Evolutionary conservation across 1,140 invertebrate species (phyloP), one percentile per base, ranked within the genome.

Genomic region (Riptortus pedestris): DNA sequence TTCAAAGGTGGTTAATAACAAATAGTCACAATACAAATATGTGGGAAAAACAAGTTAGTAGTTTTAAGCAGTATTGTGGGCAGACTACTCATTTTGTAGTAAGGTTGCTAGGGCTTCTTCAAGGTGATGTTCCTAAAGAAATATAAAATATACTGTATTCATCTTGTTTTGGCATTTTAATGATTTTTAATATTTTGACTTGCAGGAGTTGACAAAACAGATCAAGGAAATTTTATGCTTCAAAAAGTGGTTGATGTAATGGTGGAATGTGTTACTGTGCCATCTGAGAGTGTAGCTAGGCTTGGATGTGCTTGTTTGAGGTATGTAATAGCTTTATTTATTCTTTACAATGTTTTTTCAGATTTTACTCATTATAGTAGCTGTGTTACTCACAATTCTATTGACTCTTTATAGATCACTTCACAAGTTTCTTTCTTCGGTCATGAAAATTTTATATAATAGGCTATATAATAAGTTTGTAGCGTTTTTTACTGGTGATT

Each of bases 21-120:
- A 62, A 68, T 20, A 63, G 38, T 31, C 57, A 69, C 18, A 81
- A 82, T 1, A 80, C 80, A 67, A 79, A 80, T 67, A 79, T 83
- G 33, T 87, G 85, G 83, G 84, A 87, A 68, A 81, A 82, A 48
- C 83, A 85, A 67, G 85, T 85, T 67, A 83, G 87, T 47, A 93
- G 92, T 73, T 96, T 94, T 70, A 95, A 94, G 72, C 91, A 95
- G 70, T 94, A 89, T 70, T 93, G 89, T 72, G 92, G 93, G 14
- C 83, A 93, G 69, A 87, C 88, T 26, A 91, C 90, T 3, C 92
- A 96, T 72, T 77, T 94, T 28, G 83, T 94, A n/a, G 91, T 96
- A 0, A 85, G 92, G 72, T 91, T 90, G 70, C 72, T 90, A 28
- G 76, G 75, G 12, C 76, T 80, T 62, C 72, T 85, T 28, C 78